Evolutionary conservation across 2,888 invertebrate species (phyloP).

Genomic region (Laothoe populi): DNA sequence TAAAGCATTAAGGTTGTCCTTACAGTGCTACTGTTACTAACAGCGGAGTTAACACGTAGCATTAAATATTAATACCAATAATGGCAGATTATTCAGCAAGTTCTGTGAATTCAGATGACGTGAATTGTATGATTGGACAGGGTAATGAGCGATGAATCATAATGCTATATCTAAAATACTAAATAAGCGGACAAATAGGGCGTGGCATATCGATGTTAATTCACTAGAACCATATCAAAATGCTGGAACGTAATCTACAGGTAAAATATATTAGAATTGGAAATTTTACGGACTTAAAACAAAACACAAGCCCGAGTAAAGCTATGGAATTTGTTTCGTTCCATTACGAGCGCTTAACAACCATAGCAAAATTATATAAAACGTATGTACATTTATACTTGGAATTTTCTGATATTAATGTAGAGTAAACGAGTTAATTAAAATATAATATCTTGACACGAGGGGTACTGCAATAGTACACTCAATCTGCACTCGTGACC

Average conservation of each 20-base stretch:
- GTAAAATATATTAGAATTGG: neutral
- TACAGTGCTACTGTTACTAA: no score
- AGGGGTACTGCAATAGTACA: conserved; percentile 23
- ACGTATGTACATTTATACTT: neutral
- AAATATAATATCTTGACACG: conserved; percentile 4
- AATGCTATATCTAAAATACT: neutral
- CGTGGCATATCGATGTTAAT: conserved; percentile 10
- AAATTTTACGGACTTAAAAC: neutral
- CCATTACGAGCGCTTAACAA: neutral
- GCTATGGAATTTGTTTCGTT: conserved; percentile 1
- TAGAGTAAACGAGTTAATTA: conserved; percentile 3
- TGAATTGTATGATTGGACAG: neutral
- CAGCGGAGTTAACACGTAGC: no score
- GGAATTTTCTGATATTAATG: neutral
- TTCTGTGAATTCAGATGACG: neutral
- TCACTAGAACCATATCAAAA: conserved; percentile 14
- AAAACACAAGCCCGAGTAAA: neutral
- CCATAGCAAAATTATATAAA: neutral
- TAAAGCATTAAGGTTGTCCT: neutral
- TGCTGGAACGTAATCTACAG: conserved; percentile 2
- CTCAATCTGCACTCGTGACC: conserved; percentile 37
- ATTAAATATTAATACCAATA: no score
- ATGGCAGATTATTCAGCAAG: neutral
- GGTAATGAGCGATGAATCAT: neutral
- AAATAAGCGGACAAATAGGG: neutral